Evolutionary conservation across 2,797 vertebrate species (phyloP).

Genomic region (Crenuchus spilurus): DNA sequence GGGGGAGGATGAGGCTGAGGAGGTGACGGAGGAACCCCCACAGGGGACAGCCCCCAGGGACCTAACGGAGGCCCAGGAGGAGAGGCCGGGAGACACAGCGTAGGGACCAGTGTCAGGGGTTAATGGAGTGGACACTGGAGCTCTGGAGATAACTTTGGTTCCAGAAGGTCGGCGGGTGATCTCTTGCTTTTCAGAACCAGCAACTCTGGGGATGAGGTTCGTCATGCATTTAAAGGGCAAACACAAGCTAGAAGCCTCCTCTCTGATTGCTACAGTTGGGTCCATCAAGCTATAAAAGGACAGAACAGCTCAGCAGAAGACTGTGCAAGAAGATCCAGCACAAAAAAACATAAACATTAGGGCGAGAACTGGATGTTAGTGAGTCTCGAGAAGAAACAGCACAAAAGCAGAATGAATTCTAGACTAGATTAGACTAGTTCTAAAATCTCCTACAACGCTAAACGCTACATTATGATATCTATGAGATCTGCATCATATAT

Average conservation of each 20-base stretch:
- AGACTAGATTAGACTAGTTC: constrained; percentile 42
- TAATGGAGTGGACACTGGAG: constrained; percentile 67
- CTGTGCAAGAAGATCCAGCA: constrained; percentile 47
- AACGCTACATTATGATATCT: background rate
- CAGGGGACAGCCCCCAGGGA: constrained; percentile 54
- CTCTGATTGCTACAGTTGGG: constrained; percentile 63
- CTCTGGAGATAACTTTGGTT: constrained; percentile 61
- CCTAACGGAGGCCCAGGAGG: constrained; percentile 55
- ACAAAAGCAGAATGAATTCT: constrained; percentile 38
- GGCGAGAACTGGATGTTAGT: constrained; percentile 47
- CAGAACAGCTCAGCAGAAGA: constrained; percentile 72
- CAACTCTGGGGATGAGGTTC: constrained; percentile 71
- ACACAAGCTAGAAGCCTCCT: constrained; percentile 74
- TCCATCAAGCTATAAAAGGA: constrained; percentile 71
- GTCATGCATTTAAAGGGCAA: constrained; percentile 77
- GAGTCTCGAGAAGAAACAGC: constrained; percentile 37
- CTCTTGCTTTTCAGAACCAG: constrained; percentile 67
- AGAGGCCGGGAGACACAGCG: constrained; percentile 32
- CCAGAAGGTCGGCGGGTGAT: constrained; percentile 45
- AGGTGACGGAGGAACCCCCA: constrained; percentile 65
- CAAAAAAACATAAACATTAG: constrained; percentile 43
- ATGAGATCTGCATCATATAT: background rate
- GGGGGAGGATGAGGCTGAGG: constrained; percentile 74
- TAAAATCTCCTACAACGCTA: constrained; percentile 45
- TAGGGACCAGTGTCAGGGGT: constrained; percentile 57